Percentiles rank a stretch among this genome's conserved stretches.
Evolutionary conservation across 2,888 invertebrate species (phyloP).

Genomic region (Dicycla oo): DNA sequence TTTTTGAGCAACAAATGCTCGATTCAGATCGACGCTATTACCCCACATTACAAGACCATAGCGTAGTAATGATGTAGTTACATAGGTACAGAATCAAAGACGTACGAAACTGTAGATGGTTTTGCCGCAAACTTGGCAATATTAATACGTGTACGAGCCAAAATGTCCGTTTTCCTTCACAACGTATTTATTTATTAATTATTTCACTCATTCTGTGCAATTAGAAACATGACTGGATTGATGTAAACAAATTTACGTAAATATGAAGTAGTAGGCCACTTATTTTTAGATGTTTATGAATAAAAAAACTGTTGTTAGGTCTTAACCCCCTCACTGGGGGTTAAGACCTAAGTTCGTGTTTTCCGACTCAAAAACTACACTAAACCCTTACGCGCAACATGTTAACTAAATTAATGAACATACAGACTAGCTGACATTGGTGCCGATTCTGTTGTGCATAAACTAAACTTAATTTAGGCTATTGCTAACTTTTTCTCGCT

Average conservation of each 20-base stretch:
- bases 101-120: constrained; percentile 34
- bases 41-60: no score
- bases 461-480: no score
- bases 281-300: background rate
- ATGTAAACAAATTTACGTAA: constrained; percentile 24
- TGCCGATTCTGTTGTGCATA: no score
- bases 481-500: no score
- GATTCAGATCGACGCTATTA: no score
- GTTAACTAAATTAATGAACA: background rate
- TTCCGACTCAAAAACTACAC: background rate
- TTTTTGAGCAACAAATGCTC: no score
- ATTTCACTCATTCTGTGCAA: constrained; percentile 26
- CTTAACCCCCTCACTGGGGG: background rate
- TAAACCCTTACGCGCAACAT: background rate
- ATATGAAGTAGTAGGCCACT: background rate
- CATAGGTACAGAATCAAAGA: constrained; percentile 21
- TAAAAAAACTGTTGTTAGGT: background rate
- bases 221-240: constrained; percentile 30
- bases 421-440: no score
- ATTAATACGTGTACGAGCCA: constrained; percentile 63
- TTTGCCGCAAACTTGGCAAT: constrained; percentile 65
- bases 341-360: background rate
- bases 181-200: constrained; percentile 31
- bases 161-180: constrained; percentile 64
- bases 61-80: no score